Evolutionary conservation across 2,888 invertebrate species (phyloP).

Genomic region (Didymodactylos carnosus): DNA sequence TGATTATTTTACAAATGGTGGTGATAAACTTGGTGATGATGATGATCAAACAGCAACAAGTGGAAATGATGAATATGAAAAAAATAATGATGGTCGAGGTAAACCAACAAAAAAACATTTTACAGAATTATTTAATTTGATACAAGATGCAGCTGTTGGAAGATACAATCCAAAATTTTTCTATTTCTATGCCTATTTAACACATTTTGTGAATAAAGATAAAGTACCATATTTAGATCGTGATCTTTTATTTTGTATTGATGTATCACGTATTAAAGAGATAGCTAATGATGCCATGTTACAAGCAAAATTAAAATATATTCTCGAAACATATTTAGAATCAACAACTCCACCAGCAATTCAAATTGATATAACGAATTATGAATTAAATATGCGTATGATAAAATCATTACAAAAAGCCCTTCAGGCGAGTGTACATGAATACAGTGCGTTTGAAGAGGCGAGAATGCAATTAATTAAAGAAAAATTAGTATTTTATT

Average conservation of each 20-base stretch:
- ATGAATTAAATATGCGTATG: background rate
- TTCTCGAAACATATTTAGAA: background rate
- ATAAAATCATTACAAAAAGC: background rate
- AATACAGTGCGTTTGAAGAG: slow-evolving; percentile 2
- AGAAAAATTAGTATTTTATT: slow-evolving; percentile 6
- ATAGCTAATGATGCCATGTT: background rate
- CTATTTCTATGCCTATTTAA: slow-evolving; percentile 11
- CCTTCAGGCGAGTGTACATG: background rate
- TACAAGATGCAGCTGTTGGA: slow-evolving; percentile 6
- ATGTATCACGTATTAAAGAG: slow-evolving; percentile 4
- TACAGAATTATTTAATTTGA: slow-evolving; percentile 5
- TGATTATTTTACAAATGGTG: background rate
- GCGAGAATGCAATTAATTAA: slow-evolving; percentile 2
- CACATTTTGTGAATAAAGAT: slow-evolving; percentile 4
- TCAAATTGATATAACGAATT: background rate
- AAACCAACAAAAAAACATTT: slow-evolving; percentile 4
- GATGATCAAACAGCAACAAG: background rate
- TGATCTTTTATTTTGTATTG: slow-evolving; percentile 11
- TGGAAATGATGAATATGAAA: too few species aligned
- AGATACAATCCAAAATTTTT: background rate
- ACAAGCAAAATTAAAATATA: background rate
- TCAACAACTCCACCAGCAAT: background rate
- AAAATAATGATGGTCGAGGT: slow-evolving; percentile 7
- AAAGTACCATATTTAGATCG: slow-evolving; percentile 6
- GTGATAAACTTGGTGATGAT: background rate